phyloP scores from a whole-genome alignment of 2,797 vertebrate genomes.

The Peromyscus attwateri region DNA sequence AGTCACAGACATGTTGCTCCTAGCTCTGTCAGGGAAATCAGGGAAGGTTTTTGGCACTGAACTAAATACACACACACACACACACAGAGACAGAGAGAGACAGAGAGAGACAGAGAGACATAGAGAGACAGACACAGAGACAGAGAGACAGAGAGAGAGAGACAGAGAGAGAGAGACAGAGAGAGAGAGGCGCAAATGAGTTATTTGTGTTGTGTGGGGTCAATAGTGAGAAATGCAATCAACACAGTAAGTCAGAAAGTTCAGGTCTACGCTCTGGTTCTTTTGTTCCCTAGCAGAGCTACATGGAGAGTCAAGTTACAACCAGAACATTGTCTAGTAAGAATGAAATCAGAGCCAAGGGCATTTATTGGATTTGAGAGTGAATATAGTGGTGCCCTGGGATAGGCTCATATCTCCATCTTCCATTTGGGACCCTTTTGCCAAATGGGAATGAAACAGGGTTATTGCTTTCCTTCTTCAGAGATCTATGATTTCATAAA shows the following conservation, averaged over 20 bases:
- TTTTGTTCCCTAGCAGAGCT: not conserved
- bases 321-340: not conserved
- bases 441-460: conserved; percentile 42
- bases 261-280: not conserved
- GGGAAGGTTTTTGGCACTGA: not conserved
- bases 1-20: not conserved
- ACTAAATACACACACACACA: not conserved
- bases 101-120: too few species aligned
- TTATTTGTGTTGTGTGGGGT: not conserved
- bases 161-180: not conserved
- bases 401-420: not conserved
- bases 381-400: not conserved
- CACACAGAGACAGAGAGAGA: rapidly evolving
- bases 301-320: not conserved
- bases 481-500: conserved; percentile 56
- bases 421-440: conserved; percentile 5
- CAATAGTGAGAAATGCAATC: not conserved
- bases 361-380: not conserved
- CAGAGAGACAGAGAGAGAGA: not conserved
- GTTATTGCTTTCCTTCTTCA: conserved; percentile 31
- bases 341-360: not conserved
- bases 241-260: not conserved
- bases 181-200: not conserved
- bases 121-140: too few species aligned
- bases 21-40: not conserved